Evolutionary conservation across 2,797 vertebrate species (phyloP), one percentile per base, ranked within the genome.

Genomic region (Champsocephalus esox): DNA sequence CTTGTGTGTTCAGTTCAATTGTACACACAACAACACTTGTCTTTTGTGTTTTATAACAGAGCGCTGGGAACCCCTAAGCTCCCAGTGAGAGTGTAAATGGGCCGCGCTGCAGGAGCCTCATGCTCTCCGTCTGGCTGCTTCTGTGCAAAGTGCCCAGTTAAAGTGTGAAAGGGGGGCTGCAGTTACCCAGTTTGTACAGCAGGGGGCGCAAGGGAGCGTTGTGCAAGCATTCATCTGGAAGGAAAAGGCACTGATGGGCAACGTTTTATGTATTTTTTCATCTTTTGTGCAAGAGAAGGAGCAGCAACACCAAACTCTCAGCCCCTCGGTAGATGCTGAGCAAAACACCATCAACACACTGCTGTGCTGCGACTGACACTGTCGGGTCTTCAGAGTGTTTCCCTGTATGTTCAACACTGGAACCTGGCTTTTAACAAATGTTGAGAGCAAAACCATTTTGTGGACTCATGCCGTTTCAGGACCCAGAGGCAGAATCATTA

Each of bases 171-270:
- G 70, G 48, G 3, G 3, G 1, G 13, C 32, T 86, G 91, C 77
- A 88, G 83, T 84, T 78, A 70, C 87, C 65, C 4, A 0, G 3
- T 79, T 74, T 62, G 89, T 94, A 90, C 93, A 95, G 95, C 95
- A 97, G 97, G 93, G 92, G 96, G 92, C 49, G 85, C 94, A 96
- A 92, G 89, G 95, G 73, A 79, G 85, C n/a, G 5, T 24, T 32
- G 51, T 73, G 19, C 52, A 63, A 67, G 38, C 41, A 50, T 58
- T 60, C 54, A 70, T 75, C 16, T 60, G 55, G 48, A 50, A 71
- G 21, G 65, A 75, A 76, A 87, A 78, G 19, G 52, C 76, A 69
- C 79, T 69, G 72, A 86, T 86, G 68, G 52, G 46, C 21, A 70
- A 75, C 10, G 7, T 59, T 24, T 73, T 75, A 85, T 69, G 44